These are phyloP conservation scores for Pipistrellus pipistrellus DNA, from an alignment of 2,797 vertebrate species.

Conservation along the genomic window DNA sequence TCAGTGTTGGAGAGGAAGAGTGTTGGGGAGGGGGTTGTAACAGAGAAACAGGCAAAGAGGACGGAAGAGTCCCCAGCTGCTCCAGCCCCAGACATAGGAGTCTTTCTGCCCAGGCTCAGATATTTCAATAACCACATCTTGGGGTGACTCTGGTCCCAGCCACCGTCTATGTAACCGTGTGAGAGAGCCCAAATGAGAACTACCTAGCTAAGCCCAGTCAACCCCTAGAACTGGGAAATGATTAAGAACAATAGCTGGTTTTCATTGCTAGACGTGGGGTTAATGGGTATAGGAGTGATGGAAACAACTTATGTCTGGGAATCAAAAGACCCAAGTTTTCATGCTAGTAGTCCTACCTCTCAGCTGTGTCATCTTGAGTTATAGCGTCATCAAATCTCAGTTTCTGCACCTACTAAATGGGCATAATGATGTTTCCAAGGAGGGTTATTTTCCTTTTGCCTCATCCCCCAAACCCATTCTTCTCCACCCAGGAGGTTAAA, in stretches of 20 bases:
- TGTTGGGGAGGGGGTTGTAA: background rate
- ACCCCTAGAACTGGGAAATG: background rate
- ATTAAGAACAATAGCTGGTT: background rate
- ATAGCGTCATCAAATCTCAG: background rate
- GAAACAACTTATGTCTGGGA: background rate
- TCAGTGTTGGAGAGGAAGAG: background rate
- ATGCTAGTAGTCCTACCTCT: background rate
- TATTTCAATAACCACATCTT: background rate
- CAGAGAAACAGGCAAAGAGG: background rate
- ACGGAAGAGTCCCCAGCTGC: background rate
- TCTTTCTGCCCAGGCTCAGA: background rate
- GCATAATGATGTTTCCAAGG: background rate
- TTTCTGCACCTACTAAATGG: background rate
- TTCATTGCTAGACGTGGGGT: background rate
- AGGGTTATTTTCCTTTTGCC: background rate
- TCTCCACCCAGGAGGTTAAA: background rate
- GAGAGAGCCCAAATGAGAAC: background rate
- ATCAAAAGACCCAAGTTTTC: background rate
- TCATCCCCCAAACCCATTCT: background rate
- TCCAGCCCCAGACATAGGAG: background rate
- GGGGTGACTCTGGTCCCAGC: background rate
- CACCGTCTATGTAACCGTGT: background rate
- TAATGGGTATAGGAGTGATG: background rate
- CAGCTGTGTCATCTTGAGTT: background rate
- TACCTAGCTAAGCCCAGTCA: background rate